Evolutionary conservation across 1,140 invertebrate species (phyloP).

Genomic region (Drosophila pseudoananassae): DNA sequence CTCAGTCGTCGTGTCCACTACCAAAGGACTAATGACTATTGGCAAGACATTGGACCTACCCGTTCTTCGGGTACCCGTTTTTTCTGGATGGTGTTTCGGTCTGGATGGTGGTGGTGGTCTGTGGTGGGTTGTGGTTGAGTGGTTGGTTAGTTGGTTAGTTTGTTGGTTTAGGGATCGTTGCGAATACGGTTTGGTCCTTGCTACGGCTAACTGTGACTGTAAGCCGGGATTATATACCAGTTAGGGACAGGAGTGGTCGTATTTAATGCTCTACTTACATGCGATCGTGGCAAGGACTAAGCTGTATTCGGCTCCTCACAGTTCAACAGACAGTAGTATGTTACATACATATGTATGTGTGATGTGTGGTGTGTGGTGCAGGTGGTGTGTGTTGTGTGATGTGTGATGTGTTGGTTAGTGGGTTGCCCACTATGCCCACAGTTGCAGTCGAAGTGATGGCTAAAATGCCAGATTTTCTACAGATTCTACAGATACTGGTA

Average conservation of each 20-base stretch:
- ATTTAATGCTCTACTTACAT: conserved; percentile 77
- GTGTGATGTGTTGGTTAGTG: neutral
- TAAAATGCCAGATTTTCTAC: too few species aligned
- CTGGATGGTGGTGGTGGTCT: conserved; percentile 17
- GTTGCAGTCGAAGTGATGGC: too few species aligned
- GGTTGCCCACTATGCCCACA: neutral
- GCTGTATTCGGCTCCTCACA: conserved; percentile 75
- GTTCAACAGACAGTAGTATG: conserved; percentile 19
- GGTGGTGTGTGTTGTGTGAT: neutral
- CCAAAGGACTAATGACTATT: conserved; percentile 13
- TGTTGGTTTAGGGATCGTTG: conserved; percentile 24
- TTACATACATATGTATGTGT: conserved; percentile 6
- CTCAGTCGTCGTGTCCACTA: conserved; percentile 5
- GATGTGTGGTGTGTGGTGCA: conserved; percentile 6
- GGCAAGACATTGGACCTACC: conserved; percentile 58
- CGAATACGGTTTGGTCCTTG: conserved; percentile 84
- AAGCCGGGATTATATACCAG: conserved; percentile 71
- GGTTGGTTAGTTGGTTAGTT: conserved; percentile 22
- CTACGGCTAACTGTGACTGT: conserved; percentile 68
- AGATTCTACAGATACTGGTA: too few species aligned
- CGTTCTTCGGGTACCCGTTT: conserved; percentile 22
- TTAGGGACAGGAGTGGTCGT: conserved; percentile 33
- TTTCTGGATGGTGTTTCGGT: conserved; percentile 25
- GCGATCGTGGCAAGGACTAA: conserved; percentile 82
- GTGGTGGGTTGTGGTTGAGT: conserved; percentile 17